Conservation (phyloP, 2,888 invertebrate genomes). For the Drosophila paramelanica region DNA sequence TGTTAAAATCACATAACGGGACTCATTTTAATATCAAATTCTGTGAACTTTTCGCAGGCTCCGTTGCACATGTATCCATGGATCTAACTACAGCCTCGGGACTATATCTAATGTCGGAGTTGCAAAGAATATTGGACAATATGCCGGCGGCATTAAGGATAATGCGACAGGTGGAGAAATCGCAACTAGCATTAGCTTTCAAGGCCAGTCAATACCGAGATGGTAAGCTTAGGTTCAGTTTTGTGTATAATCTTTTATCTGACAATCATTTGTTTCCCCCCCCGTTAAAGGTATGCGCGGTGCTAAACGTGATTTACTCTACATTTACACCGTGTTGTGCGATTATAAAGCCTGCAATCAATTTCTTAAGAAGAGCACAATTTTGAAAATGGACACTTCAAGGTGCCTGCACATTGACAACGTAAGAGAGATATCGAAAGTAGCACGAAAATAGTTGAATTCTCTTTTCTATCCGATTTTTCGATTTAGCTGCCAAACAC, state of each 20-base stretch:
- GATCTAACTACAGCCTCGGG: conserved; percentile 90
- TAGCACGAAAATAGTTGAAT: background rate
- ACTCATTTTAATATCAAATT: background rate
- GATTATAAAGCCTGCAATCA: background rate
- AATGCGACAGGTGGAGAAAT: conserved; percentile 88
- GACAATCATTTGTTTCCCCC: too few relatives aligned
- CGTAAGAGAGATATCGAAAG: background rate
- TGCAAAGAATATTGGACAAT: conserved; percentile 89
- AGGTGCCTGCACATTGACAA: conserved; percentile 16
- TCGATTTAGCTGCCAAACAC: background rate
- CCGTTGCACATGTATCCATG: conserved; percentile 88
- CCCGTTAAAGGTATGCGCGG: conserved; percentile 87
- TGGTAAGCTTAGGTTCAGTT: conserved; percentile 85
- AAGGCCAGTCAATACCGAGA: conserved; percentile 89
- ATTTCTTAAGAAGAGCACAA: background rate
- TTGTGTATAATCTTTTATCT: too few relatives aligned
- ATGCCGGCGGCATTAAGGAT: conserved; percentile 88
- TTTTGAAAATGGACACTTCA: conserved; percentile 83
- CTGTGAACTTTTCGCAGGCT: conserved; percentile 54
- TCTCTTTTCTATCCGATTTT: background rate
- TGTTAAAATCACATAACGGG: background rate
- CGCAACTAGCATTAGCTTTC: conserved; percentile 87
- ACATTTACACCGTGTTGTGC: conserved; percentile 85
- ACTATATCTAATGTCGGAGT: conserved; percentile 90
- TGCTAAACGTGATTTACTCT: conserved; percentile 86